A percentile compares a stretch with the other conserved stretches of the same genome.
phyloP scores from a whole-genome alignment of 2,797 vertebrate genomes.

The Pseudochirops corinnae region DNA sequence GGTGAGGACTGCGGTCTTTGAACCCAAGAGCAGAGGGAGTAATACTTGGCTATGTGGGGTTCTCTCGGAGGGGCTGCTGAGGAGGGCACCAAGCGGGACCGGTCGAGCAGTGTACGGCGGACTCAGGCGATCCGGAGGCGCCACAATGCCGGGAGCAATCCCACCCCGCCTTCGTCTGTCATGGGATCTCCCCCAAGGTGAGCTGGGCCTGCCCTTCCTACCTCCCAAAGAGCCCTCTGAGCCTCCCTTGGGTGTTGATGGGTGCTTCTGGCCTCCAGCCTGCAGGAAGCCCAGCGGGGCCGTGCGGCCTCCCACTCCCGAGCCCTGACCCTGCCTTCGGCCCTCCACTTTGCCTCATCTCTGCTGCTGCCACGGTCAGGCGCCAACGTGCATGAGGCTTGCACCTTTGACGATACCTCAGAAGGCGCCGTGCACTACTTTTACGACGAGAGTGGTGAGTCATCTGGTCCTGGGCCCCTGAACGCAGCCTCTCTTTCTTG shows the following conservation, averaged over 20 bases:
- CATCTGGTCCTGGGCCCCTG: too few species aligned
- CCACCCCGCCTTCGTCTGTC: slow-evolving; percentile 92
- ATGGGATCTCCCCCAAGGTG: slow-evolving; percentile 95
- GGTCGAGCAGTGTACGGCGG: slow-evolving; percentile 90
- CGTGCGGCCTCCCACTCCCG: slow-evolving; percentile 92
- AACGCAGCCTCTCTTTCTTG: too few species aligned
- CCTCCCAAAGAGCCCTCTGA: too few species aligned
- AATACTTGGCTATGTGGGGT: background rate
- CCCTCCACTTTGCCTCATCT: slow-evolving; percentile 93
- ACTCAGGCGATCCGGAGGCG: slow-evolving; percentile 93
- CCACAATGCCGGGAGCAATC: slow-evolving; percentile 95
- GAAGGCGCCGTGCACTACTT: slow-evolving; percentile 95
- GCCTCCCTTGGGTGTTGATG: background rate
- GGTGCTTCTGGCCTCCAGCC: slow-evolving; percentile 80
- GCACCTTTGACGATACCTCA: slow-evolving; percentile 94
- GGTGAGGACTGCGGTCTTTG: background rate
- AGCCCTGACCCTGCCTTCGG: slow-evolving; percentile 91
- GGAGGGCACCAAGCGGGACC: slow-evolving; percentile 87
- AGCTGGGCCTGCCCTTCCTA: background rate
- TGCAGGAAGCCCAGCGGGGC: slow-evolving; percentile 92
- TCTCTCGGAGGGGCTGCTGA: slow-evolving; percentile 83
- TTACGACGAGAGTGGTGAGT: slow-evolving; percentile 93
- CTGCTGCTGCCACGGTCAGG: slow-evolving; percentile 91
- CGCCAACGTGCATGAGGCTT: slow-evolving; percentile 90
- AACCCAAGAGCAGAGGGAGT: background rate